phyloP scores from a whole-genome alignment of 35 echinoderm and acorn worm genomes.

The Apostichopus parvimensis region DNA sequence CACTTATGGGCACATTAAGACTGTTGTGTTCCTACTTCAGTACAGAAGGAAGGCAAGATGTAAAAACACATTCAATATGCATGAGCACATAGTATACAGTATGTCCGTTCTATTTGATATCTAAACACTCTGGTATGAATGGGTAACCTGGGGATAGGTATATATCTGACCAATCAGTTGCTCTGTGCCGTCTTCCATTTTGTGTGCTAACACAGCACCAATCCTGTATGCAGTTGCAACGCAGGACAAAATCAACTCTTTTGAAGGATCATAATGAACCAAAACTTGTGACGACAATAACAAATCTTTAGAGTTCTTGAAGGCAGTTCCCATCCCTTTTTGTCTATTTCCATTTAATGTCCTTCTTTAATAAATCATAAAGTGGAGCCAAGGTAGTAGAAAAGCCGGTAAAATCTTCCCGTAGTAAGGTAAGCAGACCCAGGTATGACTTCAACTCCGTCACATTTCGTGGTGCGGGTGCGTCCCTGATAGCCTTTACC shows the following conservation, averaged over 20 bases:
- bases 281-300: neutral
- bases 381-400: neutral
- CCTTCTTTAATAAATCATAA: neutral
- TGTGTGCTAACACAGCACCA: neutral
- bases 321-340: neutral
- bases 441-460: neutral
- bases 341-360: neutral
- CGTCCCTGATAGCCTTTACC: conserved; percentile 48
- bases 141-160: too few relatives aligned
- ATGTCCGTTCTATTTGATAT: too few relatives aligned
- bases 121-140: too few relatives aligned
- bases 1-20: too few relatives aligned
- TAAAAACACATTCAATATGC: too few relatives aligned
- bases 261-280: neutral
- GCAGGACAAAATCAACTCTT: conserved; percentile 1
- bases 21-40: too few relatives aligned
- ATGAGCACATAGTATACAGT: too few relatives aligned
- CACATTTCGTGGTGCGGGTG: neutral
- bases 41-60: too few relatives aligned
- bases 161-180: neutral
- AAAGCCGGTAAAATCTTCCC: conserved; percentile 60
- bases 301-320: neutral
- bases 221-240: neutral
- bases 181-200: conserved; percentile 29
- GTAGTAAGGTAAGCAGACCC: conserved; percentile 67